These are phyloP conservation scores for Molanna angustata DNA, from an alignment of 2,888 invertebrate species.

Conservation along the genomic window DNA sequence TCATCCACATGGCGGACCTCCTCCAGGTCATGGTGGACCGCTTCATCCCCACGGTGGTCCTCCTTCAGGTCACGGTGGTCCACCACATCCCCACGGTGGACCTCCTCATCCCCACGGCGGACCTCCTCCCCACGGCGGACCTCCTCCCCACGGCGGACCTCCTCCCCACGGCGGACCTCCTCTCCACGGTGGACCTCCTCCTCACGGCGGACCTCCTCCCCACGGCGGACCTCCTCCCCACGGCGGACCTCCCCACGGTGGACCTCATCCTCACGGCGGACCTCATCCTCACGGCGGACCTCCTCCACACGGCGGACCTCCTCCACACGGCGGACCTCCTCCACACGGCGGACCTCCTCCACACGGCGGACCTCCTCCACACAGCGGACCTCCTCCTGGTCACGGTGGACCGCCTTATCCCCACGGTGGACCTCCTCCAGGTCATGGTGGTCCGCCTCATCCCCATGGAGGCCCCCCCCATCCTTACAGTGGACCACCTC, in stretches of 20 bases:
- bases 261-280: not conserved
- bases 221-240: not conserved
- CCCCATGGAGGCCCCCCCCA: constrained; percentile 22
- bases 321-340: constrained; percentile 7
- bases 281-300: not conserved
- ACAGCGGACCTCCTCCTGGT: not conserved
- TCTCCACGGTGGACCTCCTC: constrained; percentile 1
- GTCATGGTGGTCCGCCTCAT: not conserved
- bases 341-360: not conserved
- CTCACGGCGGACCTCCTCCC: constrained; percentile 10
- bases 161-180: constrained; percentile 1
- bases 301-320: constrained; percentile 10
- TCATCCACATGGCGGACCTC: constrained; percentile 4
- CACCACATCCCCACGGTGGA: constrained; percentile 22
- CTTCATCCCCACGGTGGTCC: constrained; percentile 32
- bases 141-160: constrained; percentile 7
- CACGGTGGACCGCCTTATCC: not conserved
- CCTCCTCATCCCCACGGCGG: constrained; percentile 22
- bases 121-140: constrained; percentile 3
- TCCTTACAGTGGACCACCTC: constrained; percentile 1
- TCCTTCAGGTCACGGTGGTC: constrained; percentile 19
- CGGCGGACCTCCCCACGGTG: constrained; percentile 2
- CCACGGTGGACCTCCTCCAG: constrained; percentile 2
- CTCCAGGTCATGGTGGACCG: constrained; percentile 29
- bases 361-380: constrained; percentile 2